Evolutionary conservation across 2,888 invertebrate species (phyloP).

Genomic region (Dorcus hopei): DNA sequence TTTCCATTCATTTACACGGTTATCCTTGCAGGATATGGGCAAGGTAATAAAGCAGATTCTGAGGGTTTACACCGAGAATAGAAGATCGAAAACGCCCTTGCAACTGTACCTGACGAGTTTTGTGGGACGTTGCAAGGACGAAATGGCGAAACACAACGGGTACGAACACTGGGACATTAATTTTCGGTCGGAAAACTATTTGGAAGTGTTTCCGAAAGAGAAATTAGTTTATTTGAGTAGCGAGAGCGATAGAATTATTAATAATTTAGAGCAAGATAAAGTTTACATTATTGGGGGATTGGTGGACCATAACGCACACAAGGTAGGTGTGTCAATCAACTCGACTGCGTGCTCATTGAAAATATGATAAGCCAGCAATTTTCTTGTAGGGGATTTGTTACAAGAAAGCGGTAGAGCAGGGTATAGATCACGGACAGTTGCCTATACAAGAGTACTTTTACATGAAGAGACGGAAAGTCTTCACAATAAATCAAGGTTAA

Average conservation of each 20-base stretch:
- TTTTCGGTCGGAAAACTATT: slow-evolving; percentile 66
- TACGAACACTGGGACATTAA: slow-evolving; percentile 90
- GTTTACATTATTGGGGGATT: slow-evolving; percentile 95
- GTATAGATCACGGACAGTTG: slow-evolving; percentile 76
- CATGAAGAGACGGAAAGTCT: slow-evolving; percentile 89
- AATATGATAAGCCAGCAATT: background rate
- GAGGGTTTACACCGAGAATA: slow-evolving; percentile 86
- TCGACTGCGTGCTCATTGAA: background rate
- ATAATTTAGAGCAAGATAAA: slow-evolving; percentile 68
- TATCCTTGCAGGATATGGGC: slow-evolving; percentile 63
- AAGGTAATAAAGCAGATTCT: slow-evolving; percentile 89
- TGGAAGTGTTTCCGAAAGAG: slow-evolving; percentile 69
- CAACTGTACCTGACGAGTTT: slow-evolving; percentile 83
- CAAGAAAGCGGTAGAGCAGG: slow-evolving; percentile 73
- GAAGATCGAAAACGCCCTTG: slow-evolving; percentile 74
- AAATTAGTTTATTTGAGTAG: slow-evolving; percentile 88
- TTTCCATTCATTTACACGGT: background rate
- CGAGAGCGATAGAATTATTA: slow-evolving; percentile 87
- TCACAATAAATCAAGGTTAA: slow-evolving; percentile 92
- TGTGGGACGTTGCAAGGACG: slow-evolving; percentile 66
- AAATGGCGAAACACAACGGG: slow-evolving; percentile 79
- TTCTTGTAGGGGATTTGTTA: slow-evolving; percentile 75
- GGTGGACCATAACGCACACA: slow-evolving; percentile 95
- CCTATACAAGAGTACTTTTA: slow-evolving; percentile 87
- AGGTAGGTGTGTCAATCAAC: slow-evolving; percentile 60